Evolutionary conservation across 2,797 vertebrate species (phyloP), one percentile per base, ranked within the genome.

Genomic region (Sebastes oblongus): DNA sequence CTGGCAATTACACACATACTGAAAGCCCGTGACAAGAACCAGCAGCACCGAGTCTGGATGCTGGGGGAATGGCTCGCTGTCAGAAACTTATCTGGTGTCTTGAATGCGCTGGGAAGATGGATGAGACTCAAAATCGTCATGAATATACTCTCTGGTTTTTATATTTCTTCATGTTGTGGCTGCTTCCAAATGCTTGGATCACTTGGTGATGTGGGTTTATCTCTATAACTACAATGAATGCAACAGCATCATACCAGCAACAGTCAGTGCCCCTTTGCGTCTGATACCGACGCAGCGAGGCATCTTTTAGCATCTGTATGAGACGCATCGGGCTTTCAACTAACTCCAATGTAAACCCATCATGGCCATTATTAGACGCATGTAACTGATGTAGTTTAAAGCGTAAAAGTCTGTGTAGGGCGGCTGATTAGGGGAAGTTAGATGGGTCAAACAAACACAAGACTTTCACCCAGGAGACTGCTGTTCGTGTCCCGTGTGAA

Each of bases 11-110:
- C 39, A 85, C 56, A 69, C 61, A 39, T 14, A 59, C 46, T 72
- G 55, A 73, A 75, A 61, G 62, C 7, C 59, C 14, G 59, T 80
- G 81, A 85, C 61, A 34, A 71, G 69, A 89, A 72, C 66, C 83
- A 76, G 77, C 69, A 81, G 72, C 50, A 55, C 73, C 3, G 2
- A 42, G 71, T 68, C 24, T 77, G 66, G 36, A 68, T 72, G 79
- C 68, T 52, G 60, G 16, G 3, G 50, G 54, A 80, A 61, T 60
- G 73, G 64, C 75, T 66, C 16, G 4, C 34, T 62, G 72, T 81
- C 70, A 42, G 36, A 78, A 61, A 66, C 13, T 1, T 70, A 65
- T 80, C 75, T 73, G 60, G 36, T 62, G 30, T 80, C 56, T 61
- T 25, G n/a, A 77, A 39, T 18, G 4, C 29, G 1, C 29, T n/a